Evolutionary conservation across 2,797 vertebrate genomes (phyloP), one percentile per base, ranked within the genome.

Genomic region (Sandelia bainsii): DNA sequence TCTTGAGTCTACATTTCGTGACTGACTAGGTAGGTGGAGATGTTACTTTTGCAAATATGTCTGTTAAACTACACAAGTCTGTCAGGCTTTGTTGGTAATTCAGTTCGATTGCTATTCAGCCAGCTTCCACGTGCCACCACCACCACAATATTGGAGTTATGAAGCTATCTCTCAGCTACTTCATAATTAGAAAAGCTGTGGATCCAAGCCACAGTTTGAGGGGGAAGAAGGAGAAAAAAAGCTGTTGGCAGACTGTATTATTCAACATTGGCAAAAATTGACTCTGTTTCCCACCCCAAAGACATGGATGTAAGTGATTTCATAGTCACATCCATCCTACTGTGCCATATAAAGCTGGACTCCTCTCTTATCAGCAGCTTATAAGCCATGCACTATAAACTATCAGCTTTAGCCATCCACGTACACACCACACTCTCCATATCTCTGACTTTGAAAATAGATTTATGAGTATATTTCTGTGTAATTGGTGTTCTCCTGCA

Each of bases 201-300:
- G 78, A 84, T 81, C 80, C 79, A 44, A 86, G 88, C 84, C 83
- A 87, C 80, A 79, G 85, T 89, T 82, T 82, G 79, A 84, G 83
- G 69, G 77, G 71, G 77, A 63, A 75, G 73, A 61, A 42, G 65
- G 57, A 69, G 58, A 39, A 61, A 67, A 81, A 66, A 80, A 75
- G 45, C 75, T 83, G 58, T 84, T 89, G 90, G 86, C 90, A 91
- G 84, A 65, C 81, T 82, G 66, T 71, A 88, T 88, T 89, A 89
- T 91, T 91, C 87, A 91, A 90, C 85, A 91, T 86, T 91, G 90
- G 90, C 90, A 90, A 81, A 83, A 70, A 85, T 84, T 83, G 82
- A 81, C 67, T 85, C 64, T 11, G 56, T 87, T 77, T 88, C 76
- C 85, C 80, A 74, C 79, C 85, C 88, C 72, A 81, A 85, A 86